phyloP scores from a whole-genome alignment of 1,140 invertebrate species.

The Chlorops oryzae region DNA sequence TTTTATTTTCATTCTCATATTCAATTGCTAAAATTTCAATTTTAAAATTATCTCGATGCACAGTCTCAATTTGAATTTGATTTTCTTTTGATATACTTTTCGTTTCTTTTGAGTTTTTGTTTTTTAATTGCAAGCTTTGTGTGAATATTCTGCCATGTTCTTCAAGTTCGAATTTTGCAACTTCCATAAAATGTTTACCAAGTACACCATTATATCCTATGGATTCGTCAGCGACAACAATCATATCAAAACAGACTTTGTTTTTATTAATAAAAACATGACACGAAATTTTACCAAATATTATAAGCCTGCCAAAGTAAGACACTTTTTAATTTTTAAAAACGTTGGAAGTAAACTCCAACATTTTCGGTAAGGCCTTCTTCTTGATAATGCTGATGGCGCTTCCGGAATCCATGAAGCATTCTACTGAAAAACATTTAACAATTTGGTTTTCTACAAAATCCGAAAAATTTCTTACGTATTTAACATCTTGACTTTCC shows the following conservation, averaged over 20 bases:
- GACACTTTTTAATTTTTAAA: not conserved
- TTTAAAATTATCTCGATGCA: too few relatives aligned
- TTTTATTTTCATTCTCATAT: too few relatives aligned
- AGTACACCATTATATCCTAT: slow-evolving; percentile 2
- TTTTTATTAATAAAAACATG: not conserved
- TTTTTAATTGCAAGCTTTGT: too few relatives aligned
- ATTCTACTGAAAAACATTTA: too few relatives aligned
- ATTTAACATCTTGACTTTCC: too few relatives aligned
- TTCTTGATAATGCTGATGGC: slow-evolving; percentile 6
- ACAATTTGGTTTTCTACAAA: too few relatives aligned
- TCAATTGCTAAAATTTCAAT: too few relatives aligned
- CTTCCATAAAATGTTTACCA: slow-evolving; percentile 5
- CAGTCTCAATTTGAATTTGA: too few relatives aligned
- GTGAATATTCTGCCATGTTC: too few relatives aligned
- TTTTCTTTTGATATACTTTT: too few relatives aligned
- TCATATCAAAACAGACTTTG: not conserved
- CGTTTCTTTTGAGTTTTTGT: too few relatives aligned
- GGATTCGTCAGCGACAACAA: slow-evolving; percentile 5
- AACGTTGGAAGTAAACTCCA: not conserved
- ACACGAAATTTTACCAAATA: slow-evolving; percentile 6
- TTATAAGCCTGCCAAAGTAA: slow-evolving; percentile 7
- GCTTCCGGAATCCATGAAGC: slow-evolving; percentile 9
- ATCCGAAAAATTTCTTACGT: too few relatives aligned
- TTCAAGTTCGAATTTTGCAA: slow-evolving; percentile 9
- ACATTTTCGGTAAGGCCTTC: not conserved